Percentiles rank a stretch among this genome's conserved stretches.
These are phyloP conservation scores for Felis catus DNA, from an alignment of 2,113 vertebrate species.

Conservation along the genomic window F.catus_Fca126_mat1.0 CM031416.1:58901001-58901500, in stretches of 20 bases:
- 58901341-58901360: not conserved
- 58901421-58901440: not conserved
- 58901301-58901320: not conserved
- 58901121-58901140: not conserved
- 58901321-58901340: not conserved
- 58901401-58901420: not conserved
- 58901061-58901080: no score
- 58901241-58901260: not conserved
- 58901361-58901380: not conserved
- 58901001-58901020: no score
- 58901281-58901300: not conserved
- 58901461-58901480: no score
- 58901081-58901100: no score
- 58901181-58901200: not conserved
- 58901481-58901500: no score
- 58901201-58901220: not conserved
- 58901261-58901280: not conserved
- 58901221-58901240: not conserved
- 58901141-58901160: not conserved
- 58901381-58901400: not conserved
- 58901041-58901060: no score
- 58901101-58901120: no score
- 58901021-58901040: no score
- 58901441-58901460: not conserved
- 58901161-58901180: not conserved